Conservation (phyloP, 64 coral and sea anemone genomes). For the Montipora foliosa region DNA sequence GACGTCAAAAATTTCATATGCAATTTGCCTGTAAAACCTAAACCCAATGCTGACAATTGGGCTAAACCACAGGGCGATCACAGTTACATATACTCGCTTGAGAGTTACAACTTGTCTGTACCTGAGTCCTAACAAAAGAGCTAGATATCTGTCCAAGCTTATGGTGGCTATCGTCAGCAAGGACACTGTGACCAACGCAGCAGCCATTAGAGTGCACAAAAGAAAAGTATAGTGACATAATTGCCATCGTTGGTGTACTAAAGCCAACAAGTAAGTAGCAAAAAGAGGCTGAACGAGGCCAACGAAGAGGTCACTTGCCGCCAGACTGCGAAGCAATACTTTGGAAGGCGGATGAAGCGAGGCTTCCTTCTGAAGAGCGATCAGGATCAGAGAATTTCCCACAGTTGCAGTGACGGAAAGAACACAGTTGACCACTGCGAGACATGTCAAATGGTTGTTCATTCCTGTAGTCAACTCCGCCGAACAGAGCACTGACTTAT, state of each 20-base stretch:
- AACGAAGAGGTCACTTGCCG: too few relatives aligned
- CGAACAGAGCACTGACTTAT: not conserved
- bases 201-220: not conserved
- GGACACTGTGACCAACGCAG: not conserved
- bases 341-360: slow-evolving; percentile 10
- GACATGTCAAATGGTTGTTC: not conserved
- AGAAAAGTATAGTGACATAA: too few relatives aligned
- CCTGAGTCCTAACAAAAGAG: not conserved
- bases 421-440: not conserved
- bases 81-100: not conserved
- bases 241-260: not conserved
- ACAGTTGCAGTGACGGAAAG: not conserved
- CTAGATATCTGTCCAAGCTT: too few relatives aligned
- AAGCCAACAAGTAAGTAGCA: not conserved
- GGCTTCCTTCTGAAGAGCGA: not conserved
- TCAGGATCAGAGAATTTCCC: not conserved
- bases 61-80: not conserved
- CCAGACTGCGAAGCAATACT: too few relatives aligned
- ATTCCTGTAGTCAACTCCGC: not conserved
- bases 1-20: too few relatives aligned
- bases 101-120: not conserved
- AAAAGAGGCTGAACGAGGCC: too few relatives aligned
- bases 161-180: not conserved
- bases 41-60: not conserved
- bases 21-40: not conserved